Conservation (phyloP, 2,113 vertebrate genomes). For the Motacilla tschutschensis region DNA sequence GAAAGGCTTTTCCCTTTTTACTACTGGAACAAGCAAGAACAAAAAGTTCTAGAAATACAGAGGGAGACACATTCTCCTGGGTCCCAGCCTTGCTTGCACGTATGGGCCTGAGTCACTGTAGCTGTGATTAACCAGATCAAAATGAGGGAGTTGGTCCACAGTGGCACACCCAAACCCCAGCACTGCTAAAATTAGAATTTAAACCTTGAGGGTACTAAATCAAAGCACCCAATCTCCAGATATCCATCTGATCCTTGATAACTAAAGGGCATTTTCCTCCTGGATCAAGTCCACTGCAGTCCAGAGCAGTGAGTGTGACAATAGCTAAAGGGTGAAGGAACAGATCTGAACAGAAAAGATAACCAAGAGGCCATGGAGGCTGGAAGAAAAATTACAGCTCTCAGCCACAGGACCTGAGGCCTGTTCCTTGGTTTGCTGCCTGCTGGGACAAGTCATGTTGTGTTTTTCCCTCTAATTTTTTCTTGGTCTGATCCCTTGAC, state of each 20-base stretch:
- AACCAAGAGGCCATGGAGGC: not conserved
- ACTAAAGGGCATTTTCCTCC: not conserved
- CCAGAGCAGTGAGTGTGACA: not conserved
- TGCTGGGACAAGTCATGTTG: not conserved
- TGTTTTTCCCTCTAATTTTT: not conserved
- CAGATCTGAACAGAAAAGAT: not conserved
- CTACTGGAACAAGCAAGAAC: conserved; percentile 31
- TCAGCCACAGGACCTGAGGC: not conserved
- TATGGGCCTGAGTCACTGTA: not conserved
- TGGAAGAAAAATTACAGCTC: not conserved
- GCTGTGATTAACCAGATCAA: not conserved
- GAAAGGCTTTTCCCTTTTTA: conserved; percentile 32
- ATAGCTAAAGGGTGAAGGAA: not conserved
- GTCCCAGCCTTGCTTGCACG: not conserved
- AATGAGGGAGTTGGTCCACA: conserved; percentile 4
- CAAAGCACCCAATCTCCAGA: not conserved
- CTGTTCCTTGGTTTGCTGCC: not conserved
- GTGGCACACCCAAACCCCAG: conserved; percentile 31
- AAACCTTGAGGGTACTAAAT: not conserved
- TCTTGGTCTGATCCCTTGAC: not conserved
- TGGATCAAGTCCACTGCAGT: not conserved
- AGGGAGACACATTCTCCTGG: not conserved
- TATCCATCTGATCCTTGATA: not conserved
- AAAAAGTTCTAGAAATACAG: conserved; percentile 20
- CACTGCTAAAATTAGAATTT: not conserved